Conservation (phyloP, 2,888 invertebrate genomes). For the Ophion costatus region DNA sequence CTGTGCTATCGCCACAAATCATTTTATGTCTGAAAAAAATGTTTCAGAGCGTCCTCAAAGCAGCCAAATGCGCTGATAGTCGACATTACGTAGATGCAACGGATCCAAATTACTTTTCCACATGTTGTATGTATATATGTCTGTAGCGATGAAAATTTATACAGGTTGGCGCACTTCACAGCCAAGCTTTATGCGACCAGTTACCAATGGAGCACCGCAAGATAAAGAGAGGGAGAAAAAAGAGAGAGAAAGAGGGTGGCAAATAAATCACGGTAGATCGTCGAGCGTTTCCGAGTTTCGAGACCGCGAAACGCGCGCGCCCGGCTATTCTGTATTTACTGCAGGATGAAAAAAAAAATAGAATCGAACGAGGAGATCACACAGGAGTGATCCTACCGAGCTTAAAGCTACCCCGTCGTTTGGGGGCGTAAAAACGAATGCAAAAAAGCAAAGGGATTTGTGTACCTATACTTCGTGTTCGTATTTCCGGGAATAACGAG, state of each 20-base stretch:
- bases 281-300: conserved; percentile 70
- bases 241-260: conserved; percentile 8
- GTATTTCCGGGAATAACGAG: conserved; percentile 64
- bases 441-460: conserved; percentile 18
- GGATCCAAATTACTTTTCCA: background rate
- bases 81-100: background rate
- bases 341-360: conserved; percentile 72
- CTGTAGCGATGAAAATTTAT: conserved; percentile 24
- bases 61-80: background rate
- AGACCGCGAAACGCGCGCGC: conserved; percentile 64
- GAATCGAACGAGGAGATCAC: conserved; percentile 61
- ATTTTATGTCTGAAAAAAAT: background rate
- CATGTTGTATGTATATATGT: background rate
- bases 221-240: conserved; percentile 21
- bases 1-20: background rate
- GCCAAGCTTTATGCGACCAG: conserved; percentile 33
- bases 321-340: conserved; percentile 74
- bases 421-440: background rate
- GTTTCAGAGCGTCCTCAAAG: background rate
- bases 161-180: conserved; percentile 28
- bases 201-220: conserved; percentile 32
- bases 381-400: conserved; percentile 29
- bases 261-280: conserved; percentile 73
- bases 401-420: conserved; percentile 52
- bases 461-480: conserved; percentile 43